Percentiles rank a stretch among this genome's conserved stretches.
Conservation (phyloP, 2,888 invertebrate species). For the Papilio demoleus region DNA sequence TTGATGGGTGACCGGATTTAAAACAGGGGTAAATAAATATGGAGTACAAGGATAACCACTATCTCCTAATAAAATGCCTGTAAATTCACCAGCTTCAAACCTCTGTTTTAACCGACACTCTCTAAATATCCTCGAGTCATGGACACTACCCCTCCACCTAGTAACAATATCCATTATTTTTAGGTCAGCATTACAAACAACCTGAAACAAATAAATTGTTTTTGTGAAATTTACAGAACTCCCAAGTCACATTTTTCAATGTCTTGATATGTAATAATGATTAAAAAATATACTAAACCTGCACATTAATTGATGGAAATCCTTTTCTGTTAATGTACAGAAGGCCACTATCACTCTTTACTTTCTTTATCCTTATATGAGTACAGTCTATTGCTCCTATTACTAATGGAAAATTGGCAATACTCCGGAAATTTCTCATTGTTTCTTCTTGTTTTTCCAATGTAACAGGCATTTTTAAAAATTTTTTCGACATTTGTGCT, state of each 20-base stretch:
- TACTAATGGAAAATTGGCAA: background rate
- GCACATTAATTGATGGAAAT: constrained; percentile 5
- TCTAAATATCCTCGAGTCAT: constrained; percentile 46
- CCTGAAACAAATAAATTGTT: too few species aligned
- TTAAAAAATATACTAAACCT: too few species aligned
- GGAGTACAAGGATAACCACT: too few species aligned
- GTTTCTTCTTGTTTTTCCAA: constrained; percentile 1
- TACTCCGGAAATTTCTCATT: background rate
- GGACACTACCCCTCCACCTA: constrained; percentile 45
- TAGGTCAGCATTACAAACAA: constrained; percentile 44
- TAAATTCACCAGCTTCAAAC: constrained; percentile 40
- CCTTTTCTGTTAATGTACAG: too few species aligned
- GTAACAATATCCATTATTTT: constrained; percentile 44
- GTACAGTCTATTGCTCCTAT: constrained; percentile 2
- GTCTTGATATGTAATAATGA: too few species aligned
- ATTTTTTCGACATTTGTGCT: background rate
- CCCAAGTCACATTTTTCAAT: too few species aligned
- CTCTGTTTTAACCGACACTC: constrained; percentile 41
- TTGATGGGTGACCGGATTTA: too few species aligned
- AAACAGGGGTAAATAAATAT: too few species aligned
- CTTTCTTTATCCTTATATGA: background rate
- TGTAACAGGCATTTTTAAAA: background rate
- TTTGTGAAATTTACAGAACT: too few species aligned
- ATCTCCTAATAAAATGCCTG: constrained; percentile 1
- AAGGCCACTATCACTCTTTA: constrained; percentile 3